Percentiles rank a stretch among this genome's conserved stretches.
Conservation (phyloP, 1,140 invertebrate genomes). For the Anagrus nilaparvatae region DNA sequence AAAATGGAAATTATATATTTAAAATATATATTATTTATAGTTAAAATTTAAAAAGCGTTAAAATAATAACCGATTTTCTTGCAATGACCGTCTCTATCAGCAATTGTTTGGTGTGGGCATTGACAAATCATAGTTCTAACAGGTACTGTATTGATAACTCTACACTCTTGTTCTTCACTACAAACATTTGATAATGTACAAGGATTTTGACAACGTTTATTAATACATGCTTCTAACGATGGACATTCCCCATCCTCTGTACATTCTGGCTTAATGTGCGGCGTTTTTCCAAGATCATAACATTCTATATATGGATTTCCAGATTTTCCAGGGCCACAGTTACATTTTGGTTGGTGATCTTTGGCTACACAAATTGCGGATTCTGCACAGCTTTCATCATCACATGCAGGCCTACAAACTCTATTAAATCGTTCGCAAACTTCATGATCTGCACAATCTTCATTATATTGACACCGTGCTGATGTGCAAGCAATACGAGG, state of each 20-base stretch:
- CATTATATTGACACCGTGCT: slow-evolving; percentile 77
- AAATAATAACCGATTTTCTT: slow-evolving; percentile 43
- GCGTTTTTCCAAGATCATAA: slow-evolving; percentile 17
- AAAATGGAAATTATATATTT: neutral
- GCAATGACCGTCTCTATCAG: slow-evolving; percentile 52
- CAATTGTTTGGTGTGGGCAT: slow-evolving; percentile 63
- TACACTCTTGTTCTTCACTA: slow-evolving; percentile 62
- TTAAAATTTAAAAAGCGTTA: neutral
- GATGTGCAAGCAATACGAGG: slow-evolving; percentile 70
- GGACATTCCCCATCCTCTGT: slow-evolving; percentile 65
- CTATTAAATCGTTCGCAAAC: slow-evolving; percentile 75
- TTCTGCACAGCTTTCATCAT: slow-evolving; percentile 62
- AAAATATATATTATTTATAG: no score
- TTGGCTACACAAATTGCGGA: slow-evolving; percentile 62
- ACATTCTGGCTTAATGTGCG: slow-evolving; percentile 50
- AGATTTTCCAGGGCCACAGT: slow-evolving; percentile 58
- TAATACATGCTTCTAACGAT: slow-evolving; percentile 62
- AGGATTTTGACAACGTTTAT: slow-evolving; percentile 63
- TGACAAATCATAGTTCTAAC: slow-evolving; percentile 71
- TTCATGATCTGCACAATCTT: slow-evolving; percentile 79
- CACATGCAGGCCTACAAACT: slow-evolving; percentile 73
- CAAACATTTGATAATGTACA: slow-evolving; percentile 61
- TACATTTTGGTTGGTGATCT: slow-evolving; percentile 69
- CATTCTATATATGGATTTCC: slow-evolving; percentile 77
- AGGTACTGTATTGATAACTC: slow-evolving; percentile 66